These are phyloP conservation scores for Heliangelus exortis DNA, from an alignment of 2,797 vertebrate genomes.

Conservation along the genomic window DNA sequence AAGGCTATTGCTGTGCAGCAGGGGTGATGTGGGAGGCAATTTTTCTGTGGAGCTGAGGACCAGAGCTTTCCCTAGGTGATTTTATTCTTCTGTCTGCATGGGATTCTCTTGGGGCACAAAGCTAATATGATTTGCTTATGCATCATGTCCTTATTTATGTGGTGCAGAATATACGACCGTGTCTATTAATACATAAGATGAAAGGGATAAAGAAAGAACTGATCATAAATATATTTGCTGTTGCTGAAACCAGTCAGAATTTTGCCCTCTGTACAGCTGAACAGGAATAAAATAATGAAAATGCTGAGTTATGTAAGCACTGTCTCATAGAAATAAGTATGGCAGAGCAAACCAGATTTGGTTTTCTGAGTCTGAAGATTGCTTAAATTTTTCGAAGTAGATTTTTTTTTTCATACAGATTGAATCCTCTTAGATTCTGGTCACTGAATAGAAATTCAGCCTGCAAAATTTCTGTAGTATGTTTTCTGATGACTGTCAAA, in stretches of 20 bases:
- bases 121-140: neutral
- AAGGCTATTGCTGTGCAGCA: neutral
- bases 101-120: neutral
- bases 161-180: neutral
- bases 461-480: neutral
- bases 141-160: neutral
- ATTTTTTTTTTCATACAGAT: neutral
- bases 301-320: neutral
- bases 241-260: neutral
- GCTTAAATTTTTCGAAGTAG: neutral
- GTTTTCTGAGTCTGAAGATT: neutral
- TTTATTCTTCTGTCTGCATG: neutral
- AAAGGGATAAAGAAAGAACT: neutral
- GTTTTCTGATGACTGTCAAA: neutral
- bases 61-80: neutral
- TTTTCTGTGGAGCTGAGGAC: neutral
- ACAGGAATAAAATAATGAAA: neutral
- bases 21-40: accelerated
- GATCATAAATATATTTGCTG: neutral
- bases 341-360: neutral
- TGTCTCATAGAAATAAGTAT: neutral
- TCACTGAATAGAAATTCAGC: neutral
- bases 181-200: neutral
- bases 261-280: neutral
- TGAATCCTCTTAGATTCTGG: neutral